Percentiles rank a stretch among this genome's conserved stretches.
Conservation (phyloP, 2,113 vertebrate species). For the Trematomus loennbergii region DNA sequence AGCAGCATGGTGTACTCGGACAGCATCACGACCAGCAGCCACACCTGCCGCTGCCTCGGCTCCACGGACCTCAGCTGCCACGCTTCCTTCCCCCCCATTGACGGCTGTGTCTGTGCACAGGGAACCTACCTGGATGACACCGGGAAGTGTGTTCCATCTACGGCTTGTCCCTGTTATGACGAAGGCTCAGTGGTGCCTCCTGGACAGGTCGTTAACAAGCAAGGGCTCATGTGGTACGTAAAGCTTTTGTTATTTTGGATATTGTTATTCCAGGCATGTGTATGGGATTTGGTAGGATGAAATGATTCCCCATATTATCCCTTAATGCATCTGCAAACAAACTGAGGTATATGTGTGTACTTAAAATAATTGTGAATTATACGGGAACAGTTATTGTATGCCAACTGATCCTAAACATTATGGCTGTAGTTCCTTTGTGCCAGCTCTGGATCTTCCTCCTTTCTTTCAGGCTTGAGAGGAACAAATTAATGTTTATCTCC, state of each 20-base stretch:
- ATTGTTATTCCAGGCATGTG: not conserved
- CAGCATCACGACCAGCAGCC: slow-evolving; percentile 80
- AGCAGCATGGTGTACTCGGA: slow-evolving; percentile 82
- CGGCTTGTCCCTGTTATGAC: slow-evolving; percentile 88
- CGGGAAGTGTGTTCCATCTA: slow-evolving; percentile 83
- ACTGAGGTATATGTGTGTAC: too few species aligned
- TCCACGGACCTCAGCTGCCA: slow-evolving; percentile 84
- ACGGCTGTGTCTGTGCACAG: slow-evolving; percentile 86
- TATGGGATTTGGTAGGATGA: not conserved
- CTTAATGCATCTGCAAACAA: too few species aligned
- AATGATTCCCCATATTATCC: too few species aligned
- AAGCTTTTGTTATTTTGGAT: too few species aligned
- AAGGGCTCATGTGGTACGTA: slow-evolving; percentile 84
- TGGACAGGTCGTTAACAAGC: slow-evolving; percentile 83
- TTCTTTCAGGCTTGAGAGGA: too few species aligned
- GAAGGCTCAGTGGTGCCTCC: slow-evolving; percentile 78
- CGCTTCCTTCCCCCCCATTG: slow-evolving; percentile 85
- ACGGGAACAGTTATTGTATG: too few species aligned
- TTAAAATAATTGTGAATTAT: too few species aligned
- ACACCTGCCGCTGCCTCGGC: slow-evolving; percentile 86
- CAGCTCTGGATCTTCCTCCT: too few species aligned
- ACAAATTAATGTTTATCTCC: not conserved
- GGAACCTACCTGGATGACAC: slow-evolving; percentile 86
- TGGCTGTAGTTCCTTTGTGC: too few species aligned
- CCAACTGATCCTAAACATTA: too few species aligned